These are phyloP conservation scores for Propithecus perrieri DNA, from an alignment of 2,797 vertebrate species.

Conservation along the genomic window DNA sequence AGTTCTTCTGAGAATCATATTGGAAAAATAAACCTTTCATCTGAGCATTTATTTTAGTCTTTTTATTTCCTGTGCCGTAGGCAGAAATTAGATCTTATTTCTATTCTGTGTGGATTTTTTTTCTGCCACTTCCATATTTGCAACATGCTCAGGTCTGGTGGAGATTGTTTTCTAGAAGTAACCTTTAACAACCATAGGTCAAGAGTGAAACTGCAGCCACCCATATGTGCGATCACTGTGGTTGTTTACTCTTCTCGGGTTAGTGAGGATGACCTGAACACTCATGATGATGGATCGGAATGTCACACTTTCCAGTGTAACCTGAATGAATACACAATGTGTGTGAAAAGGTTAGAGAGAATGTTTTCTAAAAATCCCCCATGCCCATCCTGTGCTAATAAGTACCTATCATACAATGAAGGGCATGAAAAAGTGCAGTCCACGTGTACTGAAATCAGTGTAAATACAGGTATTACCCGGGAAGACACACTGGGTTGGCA, in stretches of 20 bases:
- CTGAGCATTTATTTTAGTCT: slow-evolving; percentile 39
- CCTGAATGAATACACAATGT: not conserved
- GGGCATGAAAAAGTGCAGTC: not conserved
- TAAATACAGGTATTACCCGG: not conserved
- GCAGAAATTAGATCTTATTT: not conserved
- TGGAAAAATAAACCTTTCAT: slow-evolving; percentile 54
- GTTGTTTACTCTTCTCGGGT: slow-evolving; percentile 24
- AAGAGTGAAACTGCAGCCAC: not conserved
- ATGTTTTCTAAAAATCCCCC: not conserved
- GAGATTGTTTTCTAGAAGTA: not conserved
- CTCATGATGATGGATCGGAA: slow-evolving; percentile 13
- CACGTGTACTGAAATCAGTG: not conserved
- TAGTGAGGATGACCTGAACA: slow-evolving; percentile 1
- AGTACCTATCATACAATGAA: not conserved
- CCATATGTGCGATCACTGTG: not conserved
- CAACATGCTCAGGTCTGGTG: not conserved
- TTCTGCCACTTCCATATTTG: not conserved
- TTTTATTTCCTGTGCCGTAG: slow-evolving; percentile 33
- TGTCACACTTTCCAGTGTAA: not conserved
- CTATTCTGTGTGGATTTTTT: not conserved
- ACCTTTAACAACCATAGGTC: not conserved
- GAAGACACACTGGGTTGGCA: not conserved
- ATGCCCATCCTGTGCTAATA: not conserved
- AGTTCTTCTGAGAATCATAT: slow-evolving; percentile 31
- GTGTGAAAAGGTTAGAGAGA: not conserved